A percentile compares a stretch with the other conserved stretches of the same genome.
Conservation (phyloP, 2,888 invertebrate genomes). For the Disparrhopalites patrizii region DNA sequence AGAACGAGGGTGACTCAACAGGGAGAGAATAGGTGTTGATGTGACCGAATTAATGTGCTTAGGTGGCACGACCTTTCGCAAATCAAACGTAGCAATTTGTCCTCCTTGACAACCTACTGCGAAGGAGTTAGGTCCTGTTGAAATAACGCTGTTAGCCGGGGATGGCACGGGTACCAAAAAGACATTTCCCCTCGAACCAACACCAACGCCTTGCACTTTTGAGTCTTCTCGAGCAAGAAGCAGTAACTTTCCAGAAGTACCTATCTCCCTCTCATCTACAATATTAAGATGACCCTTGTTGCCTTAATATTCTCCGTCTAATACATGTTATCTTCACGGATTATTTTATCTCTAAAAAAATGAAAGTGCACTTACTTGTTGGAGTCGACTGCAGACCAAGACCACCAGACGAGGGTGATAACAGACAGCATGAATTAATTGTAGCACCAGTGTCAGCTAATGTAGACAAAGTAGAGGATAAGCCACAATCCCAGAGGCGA, state of each 20-base stretch:
- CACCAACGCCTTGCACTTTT: constrained; percentile 57
- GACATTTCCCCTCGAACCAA: constrained; percentile 56
- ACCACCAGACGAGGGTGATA: constrained; percentile 29
- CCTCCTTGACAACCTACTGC: constrained; percentile 62
- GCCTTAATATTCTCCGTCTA: too few relatives aligned
- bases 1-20: constrained; percentile 42
- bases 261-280: constrained; percentile 57
- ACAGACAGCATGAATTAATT: constrained; percentile 59
- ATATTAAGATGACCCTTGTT: too few relatives aligned
- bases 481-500: constrained; percentile 67
- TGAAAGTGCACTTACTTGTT: constrained; percentile 11
- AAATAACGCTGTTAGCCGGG: constrained; percentile 59
- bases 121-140: constrained; percentile 55
- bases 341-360: too few relatives aligned
- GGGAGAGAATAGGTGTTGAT: constrained; percentile 39
- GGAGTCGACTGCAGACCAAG: constrained; percentile 16
- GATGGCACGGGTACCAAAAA: constrained; percentile 54
- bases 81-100: constrained; percentile 52
- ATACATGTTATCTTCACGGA: too few relatives aligned
- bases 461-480: constrained; percentile 58
- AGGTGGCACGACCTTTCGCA: constrained; percentile 33
- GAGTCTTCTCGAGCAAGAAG: constrained; percentile 63
- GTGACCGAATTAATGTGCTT: constrained; percentile 35
- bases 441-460: constrained; percentile 56
- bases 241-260: constrained; percentile 61